Percentiles rank a stretch among this genome's conserved stretches.
Evolutionary conservation across 2,113 vertebrate genomes (phyloP).

Genomic region (Taurulus bubalis): DNA sequence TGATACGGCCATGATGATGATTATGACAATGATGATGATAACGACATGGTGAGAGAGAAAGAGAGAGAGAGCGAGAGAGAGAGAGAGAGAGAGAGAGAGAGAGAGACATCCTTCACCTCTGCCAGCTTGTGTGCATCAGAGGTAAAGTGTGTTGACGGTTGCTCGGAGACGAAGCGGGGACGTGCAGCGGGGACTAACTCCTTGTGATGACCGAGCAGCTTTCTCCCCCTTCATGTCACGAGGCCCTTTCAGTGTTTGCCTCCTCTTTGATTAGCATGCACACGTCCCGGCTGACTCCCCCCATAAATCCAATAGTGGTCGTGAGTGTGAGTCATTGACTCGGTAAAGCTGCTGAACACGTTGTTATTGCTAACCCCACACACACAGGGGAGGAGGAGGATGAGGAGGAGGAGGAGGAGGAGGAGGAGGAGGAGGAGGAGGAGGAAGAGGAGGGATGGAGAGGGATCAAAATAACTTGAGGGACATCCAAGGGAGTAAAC

Average conservation of each 20-base stretch:
- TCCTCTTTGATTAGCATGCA: slow-evolving; percentile 71
- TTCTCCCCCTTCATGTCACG: slow-evolving; percentile 38
- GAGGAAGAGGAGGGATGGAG: slow-evolving; percentile 2
- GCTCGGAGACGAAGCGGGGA: slow-evolving; percentile 33
- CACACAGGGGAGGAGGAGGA: slow-evolving; percentile 10
- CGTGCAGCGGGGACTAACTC: slow-evolving; percentile 20
- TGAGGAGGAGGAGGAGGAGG: slow-evolving; percentile 3
- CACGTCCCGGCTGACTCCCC: slow-evolving; percentile 35
- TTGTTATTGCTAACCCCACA: slow-evolving; percentile 63
- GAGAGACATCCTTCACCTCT: slow-evolving; percentile 26
- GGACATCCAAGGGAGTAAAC: slow-evolving; percentile 4
- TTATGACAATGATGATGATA: slow-evolving; percentile 12
- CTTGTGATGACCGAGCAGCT: slow-evolving; percentile 70
- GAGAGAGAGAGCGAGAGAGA: not conserved
- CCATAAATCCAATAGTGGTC: slow-evolving; percentile 68
- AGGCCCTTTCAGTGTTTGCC: slow-evolving; percentile 51
- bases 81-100: slow-evolving; percentile 8
- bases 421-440: not conserved
- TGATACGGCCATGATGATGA: slow-evolving; percentile 13
- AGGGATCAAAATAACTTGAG: slow-evolving; percentile 25
- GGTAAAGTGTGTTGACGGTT: slow-evolving; percentile 46
- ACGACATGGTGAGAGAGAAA: not conserved
- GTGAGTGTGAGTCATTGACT: slow-evolving; percentile 71
- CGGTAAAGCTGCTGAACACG: slow-evolving; percentile 70
- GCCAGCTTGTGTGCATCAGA: slow-evolving; percentile 17